These are phyloP conservation scores for Tinea pellionella DNA, from an alignment of 2,888 invertebrate species.

Conservation along the genomic window DNA sequence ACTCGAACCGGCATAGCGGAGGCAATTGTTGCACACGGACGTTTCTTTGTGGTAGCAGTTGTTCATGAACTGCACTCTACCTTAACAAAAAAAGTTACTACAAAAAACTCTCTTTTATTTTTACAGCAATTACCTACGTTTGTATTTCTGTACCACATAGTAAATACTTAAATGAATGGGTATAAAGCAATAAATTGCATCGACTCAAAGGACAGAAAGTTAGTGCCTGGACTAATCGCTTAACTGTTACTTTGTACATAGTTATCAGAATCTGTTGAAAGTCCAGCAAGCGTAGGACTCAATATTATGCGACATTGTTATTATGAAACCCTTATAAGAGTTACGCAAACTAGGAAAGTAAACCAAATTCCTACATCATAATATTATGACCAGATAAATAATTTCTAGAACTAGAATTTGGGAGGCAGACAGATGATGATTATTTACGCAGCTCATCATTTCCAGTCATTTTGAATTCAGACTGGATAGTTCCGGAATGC, in stretches of 20 bases:
- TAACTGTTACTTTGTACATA: not conserved
- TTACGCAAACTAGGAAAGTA: conserved; percentile 30
- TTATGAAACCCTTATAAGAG: conserved; percentile 25
- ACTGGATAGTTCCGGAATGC: too few relatives aligned
- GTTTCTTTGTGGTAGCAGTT: too few relatives aligned
- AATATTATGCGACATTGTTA: conserved; percentile 21
- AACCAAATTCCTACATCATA: conserved; percentile 26
- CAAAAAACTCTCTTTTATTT: not conserved
- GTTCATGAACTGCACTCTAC: too few relatives aligned
- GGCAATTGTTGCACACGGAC: too few relatives aligned
- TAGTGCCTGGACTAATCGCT: not conserved
- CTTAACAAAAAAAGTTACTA: too few relatives aligned
- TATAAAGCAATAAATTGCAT: not conserved
- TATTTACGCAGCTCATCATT: too few relatives aligned
- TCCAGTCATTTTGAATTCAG: too few relatives aligned
- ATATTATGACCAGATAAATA: not conserved
- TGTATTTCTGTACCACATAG: too few relatives aligned
- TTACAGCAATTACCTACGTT: not conserved
- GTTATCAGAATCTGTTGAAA: not conserved
- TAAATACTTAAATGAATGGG: not conserved
- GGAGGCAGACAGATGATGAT: too few relatives aligned
- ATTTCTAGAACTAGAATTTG: not conserved
- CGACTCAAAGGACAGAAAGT: not conserved
- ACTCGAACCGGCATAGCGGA: too few relatives aligned
- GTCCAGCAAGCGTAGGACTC: not conserved